A percentile compares a stretch with the other conserved stretches of the same genome.
phyloP scores from a whole-genome alignment of 1,140 invertebrate genomes.

The Sycobia sp. region DNA sequence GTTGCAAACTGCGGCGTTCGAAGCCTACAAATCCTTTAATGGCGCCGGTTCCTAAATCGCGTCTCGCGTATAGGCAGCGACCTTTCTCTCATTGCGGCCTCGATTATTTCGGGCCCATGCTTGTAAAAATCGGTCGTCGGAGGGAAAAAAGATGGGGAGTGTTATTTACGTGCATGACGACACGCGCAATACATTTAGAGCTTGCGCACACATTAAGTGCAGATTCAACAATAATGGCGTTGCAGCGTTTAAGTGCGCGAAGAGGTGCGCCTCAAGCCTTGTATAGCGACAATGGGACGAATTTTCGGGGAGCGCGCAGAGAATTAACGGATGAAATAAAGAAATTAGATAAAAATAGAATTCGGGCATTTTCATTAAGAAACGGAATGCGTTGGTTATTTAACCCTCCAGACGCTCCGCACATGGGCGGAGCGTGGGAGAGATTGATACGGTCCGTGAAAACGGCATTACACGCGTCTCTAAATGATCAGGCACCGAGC shows the following conservation, averaged over 20 bases:
- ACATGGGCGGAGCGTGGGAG: too few species aligned
- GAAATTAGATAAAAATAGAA: neutral
- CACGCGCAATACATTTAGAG: constrained; percentile 40
- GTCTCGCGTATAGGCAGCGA: constrained; percentile 31
- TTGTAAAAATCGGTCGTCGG: constrained; percentile 37
- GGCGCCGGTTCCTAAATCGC: constrained; percentile 37
- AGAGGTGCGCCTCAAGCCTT: constrained; percentile 32
- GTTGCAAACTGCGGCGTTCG: neutral
- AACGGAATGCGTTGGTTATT: neutral
- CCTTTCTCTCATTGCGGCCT: constrained; percentile 41
- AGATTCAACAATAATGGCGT: constrained; percentile 42
- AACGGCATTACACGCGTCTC: neutral
- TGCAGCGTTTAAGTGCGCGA: constrained; percentile 40
- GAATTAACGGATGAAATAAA: constrained; percentile 33
- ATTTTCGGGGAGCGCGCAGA: constrained; percentile 41
- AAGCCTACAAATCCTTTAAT: constrained; percentile 32
- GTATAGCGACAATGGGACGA: constrained; percentile 45
- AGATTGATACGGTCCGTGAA: neutral
- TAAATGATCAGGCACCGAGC: neutral
- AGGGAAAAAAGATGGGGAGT: constrained; percentile 46
- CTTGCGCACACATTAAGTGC: constrained; percentile 18
- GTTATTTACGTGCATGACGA: constrained; percentile 43
- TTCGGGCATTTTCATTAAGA: neutral
- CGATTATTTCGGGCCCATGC: constrained; percentile 46
- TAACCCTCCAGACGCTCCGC: neutral